Base-by-base conservation (phyloP, 2,797 vertebrate species). In the Acipenser transmontanus region DNA sequence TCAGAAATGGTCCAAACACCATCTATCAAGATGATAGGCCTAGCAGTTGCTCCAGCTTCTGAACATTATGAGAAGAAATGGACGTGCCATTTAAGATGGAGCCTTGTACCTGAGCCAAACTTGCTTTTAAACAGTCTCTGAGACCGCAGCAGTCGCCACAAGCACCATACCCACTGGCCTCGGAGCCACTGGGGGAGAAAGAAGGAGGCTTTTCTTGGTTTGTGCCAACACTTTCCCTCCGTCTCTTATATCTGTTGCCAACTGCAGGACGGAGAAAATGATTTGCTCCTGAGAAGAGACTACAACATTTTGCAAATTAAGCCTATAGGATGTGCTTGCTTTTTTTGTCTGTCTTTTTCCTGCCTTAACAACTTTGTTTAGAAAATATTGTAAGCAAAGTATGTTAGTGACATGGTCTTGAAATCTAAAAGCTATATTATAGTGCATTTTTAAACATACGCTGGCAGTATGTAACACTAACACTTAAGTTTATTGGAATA, bases 91-190 rank as follows among this genome's bases (percentile, higher is more conserved):
- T 69, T 72, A 65, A 12, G 47, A 11, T 47, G 54, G 10, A 51
- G 65, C 65, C 59, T 66, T 13, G 61, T 66, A 48, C 61, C 60
- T 8, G 17, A 61, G 60, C 60, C 17, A 34, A 17, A 13, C 60
- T 61, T 61, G 60, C 60, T 20, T 61, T 34, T 47, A 61, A 61
- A 47, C 60, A 61, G 17, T 34, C 60, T 9, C 3, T 61, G 12
- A 20, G 34, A 5, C 60, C 60, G 2, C 60, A 5, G 34, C 13
- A 34, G 20, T 68, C 64, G 69, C 65, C 68, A 65, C 54, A 65
- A 59, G 60, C 66, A 66, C 64, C 69, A 67, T 71, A 73, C 75
- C 70, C 61, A 47, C 4, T 76, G 75, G 77, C 76, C 76, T 71
- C 54, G 49, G 61, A 64, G 50, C 63, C 60, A 54, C 2, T 9